A percentile compares a stretch with the other conserved stretches of the same genome.
phyloP scores from a whole-genome alignment of 2,888 invertebrate species.

The Oscheius myriophilus region DNA sequence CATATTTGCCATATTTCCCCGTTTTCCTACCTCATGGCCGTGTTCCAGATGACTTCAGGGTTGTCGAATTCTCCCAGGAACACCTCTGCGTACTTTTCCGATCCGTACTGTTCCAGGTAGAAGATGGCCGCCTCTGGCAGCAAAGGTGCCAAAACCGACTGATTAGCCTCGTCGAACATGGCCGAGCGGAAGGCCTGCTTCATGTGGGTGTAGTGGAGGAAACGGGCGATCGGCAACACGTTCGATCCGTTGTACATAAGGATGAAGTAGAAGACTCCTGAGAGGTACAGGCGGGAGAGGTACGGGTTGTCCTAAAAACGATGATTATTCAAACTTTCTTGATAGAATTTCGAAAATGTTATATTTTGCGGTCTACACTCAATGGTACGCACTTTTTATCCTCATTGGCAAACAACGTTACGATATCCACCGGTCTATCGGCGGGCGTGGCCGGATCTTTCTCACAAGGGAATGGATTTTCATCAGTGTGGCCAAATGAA shows the following conservation, averaged over 20 bases:
- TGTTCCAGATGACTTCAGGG: slow-evolving; percentile 98
- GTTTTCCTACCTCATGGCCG: slow-evolving; percentile 85
- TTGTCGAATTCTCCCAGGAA: slow-evolving; percentile 93
- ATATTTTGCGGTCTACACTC: too few relatives aligned
- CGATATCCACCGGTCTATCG: too few relatives aligned
- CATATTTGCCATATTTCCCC: not conserved
- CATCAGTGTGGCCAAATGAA: too few relatives aligned
- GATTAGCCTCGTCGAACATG: slow-evolving; percentile 74
- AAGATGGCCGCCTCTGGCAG: slow-evolving; percentile 99
- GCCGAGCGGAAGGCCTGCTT: slow-evolving; percentile 93
- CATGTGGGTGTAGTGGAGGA: slow-evolving; percentile 91
- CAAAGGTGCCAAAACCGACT: slow-evolving; percentile 76
- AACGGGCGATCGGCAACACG: slow-evolving; percentile 90
- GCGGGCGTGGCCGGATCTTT: too few relatives aligned
- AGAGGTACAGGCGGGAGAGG: slow-evolving; percentile 89
- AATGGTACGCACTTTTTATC: too few relatives aligned
- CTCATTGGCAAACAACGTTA: too few relatives aligned
- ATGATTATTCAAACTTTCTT: too few relatives aligned
- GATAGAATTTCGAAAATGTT: too few relatives aligned
- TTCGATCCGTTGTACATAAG: slow-evolving; percentile 97
- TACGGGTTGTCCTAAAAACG: slow-evolving; percentile 85
- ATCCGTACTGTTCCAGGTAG: slow-evolving; percentile 95
- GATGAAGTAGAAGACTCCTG: slow-evolving; percentile 95
- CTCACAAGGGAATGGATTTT: too few relatives aligned
- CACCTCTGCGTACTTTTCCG: slow-evolving; percentile 97